Conservation (phyloP, 1,140 invertebrate genomes). For the Hycleus phaleratus region DNA sequence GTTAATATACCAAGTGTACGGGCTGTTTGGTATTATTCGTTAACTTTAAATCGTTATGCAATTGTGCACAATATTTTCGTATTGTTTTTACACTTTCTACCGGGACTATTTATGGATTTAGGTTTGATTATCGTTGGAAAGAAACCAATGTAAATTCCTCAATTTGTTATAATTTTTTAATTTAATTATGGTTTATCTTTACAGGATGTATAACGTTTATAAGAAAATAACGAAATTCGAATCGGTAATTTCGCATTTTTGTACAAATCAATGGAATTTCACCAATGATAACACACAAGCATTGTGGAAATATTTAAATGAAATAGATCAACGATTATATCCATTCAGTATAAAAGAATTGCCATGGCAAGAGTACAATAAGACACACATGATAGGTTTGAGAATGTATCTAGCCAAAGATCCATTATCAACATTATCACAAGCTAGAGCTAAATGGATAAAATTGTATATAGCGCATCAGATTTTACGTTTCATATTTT, state of each 20-base stretch:
- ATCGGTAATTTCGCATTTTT: constrained; percentile 59
- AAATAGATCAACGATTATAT: constrained; percentile 50
- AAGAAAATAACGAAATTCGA: constrained; percentile 60
- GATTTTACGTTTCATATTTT: constrained; percentile 5
- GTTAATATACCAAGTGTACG: constrained; percentile 37
- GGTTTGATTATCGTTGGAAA: constrained; percentile 45
- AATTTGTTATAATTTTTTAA: not conserved
- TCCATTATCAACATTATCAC: constrained; percentile 54
- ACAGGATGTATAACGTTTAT: constrained; percentile 58
- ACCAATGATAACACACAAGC: constrained; percentile 49
- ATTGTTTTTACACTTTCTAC: constrained; percentile 51
- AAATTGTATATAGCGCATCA: constrained; percentile 34
- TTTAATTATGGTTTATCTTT: not conserved
- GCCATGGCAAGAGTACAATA: constrained; percentile 51
- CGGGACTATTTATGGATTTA: constrained; percentile 51
- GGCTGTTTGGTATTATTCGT: constrained; percentile 50
- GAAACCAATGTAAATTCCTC: constrained; percentile 44
- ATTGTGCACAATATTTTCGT: constrained; percentile 44
- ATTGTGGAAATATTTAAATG: constrained; percentile 45
- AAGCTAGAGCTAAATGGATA: constrained; percentile 51
- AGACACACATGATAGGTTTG: constrained; percentile 55
- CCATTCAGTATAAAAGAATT: constrained; percentile 51
- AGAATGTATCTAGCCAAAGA: constrained; percentile 66
- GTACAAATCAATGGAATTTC: constrained; percentile 58
- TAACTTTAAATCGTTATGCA: constrained; percentile 45